Base-by-base conservation (phyloP, 1,140 invertebrate species). In the Hycleus phaleratus region DNA sequence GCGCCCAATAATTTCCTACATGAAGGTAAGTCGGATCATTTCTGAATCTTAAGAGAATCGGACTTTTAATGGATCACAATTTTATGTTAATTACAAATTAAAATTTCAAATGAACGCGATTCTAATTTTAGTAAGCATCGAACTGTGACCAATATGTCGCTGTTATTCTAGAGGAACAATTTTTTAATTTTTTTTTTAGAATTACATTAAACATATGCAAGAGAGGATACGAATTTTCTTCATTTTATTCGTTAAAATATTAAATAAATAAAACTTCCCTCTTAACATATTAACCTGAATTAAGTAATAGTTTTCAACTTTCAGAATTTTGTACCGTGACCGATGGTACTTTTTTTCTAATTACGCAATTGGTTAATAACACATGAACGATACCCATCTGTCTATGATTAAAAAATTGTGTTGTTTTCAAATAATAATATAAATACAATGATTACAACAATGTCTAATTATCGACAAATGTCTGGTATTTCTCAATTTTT, bases 1-100 rank as follows among this genome's bases (percentile, higher is more conserved):
- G 72, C 72, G 46, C 59, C 68, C 1, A 71, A 58, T 51, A 74
- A 74, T 59, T 72, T 73, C 58, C 49, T 73, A 26, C 65, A 69
- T 56, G 72, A 74, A 45, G 71, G 72, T 73, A 66, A 71, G 71
- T 68, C 43, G 25, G 49, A 55, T 12, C 18, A 18, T 18, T 18
- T 18, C 1, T 18, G 2, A 18, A 18, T 18, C 18, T 18, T 18
- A 32, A 32, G 7, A 7, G 7, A 32, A 32, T 32, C 32, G 26
- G 9, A 11, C 43, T 44, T 53, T 53, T 53, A 3, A 53, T 24
- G 51, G 38, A 46, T 53, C 51, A 53, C 51, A 38, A 46, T 45
- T 53, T 53, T 53, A 53, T 53, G 51, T 45, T 46, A 53, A 53
- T 53, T 43, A 25, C 42, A 12, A 10, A 53, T 53, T 53, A 53